These are phyloP conservation scores for Schizopygopsis pylzovi DNA, from an alignment of 2,797 vertebrate genomes.

Conservation along the genomic window DNA sequence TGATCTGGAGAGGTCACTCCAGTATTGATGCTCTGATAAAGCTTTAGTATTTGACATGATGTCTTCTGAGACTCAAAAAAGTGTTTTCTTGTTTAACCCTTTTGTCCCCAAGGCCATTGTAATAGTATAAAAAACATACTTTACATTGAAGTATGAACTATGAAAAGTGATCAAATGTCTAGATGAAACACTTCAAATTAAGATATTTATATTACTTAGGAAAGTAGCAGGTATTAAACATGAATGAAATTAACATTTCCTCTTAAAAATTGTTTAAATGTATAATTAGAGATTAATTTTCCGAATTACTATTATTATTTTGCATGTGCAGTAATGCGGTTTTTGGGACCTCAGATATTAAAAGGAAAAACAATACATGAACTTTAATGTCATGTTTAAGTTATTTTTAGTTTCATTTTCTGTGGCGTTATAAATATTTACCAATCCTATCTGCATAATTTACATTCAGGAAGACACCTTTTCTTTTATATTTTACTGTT, in stretches of 20 bases:
- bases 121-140: not conserved
- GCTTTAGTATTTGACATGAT: not conserved
- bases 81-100: not conserved
- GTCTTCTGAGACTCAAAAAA: not conserved
- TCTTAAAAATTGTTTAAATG: not conserved
- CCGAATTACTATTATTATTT: not conserved
- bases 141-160: not conserved
- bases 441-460: not conserved
- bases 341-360: not conserved
- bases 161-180: not conserved
- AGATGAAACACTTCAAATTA: not conserved
- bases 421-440: not conserved
- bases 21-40: not conserved
- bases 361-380: not conserved
- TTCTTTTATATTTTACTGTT: constrained; percentile 4
- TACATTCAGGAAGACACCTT: not conserved
- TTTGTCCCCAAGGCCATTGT: not conserved
- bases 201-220: not conserved
- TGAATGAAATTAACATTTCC: not conserved
- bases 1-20: not conserved
- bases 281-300: not conserved
- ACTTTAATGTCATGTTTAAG: not conserved
- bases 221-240: not conserved
- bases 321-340: not conserved
- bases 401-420: not conserved